These are phyloP conservation scores for Malacoctenus gilli DNA, from an alignment of 2,797 vertebrate genomes.

Conservation along the genomic window DNA sequence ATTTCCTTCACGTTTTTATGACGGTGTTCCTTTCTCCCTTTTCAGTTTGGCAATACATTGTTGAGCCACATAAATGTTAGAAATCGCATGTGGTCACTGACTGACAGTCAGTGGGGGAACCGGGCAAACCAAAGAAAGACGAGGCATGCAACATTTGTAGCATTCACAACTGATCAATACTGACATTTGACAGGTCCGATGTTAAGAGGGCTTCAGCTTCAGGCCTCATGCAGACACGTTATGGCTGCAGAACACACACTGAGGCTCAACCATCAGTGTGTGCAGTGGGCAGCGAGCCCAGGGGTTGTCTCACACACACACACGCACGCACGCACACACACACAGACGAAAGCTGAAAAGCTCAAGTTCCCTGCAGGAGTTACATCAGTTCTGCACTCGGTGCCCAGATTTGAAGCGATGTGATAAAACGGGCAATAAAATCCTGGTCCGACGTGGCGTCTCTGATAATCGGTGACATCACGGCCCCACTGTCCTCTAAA, in stretches of 20 bases:
- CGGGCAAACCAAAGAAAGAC: conserved; percentile 17
- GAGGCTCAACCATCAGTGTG: conserved; percentile 11
- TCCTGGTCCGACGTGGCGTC: conserved; percentile 44
- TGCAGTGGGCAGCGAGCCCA: conserved; percentile 28
- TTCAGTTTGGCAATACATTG: conserved; percentile 38
- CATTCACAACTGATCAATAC: conserved; percentile 19
- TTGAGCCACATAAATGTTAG: conserved; percentile 43
- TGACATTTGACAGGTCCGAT: conserved; percentile 26
- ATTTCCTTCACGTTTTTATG: conserved; percentile 44
- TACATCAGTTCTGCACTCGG: conserved; percentile 38
- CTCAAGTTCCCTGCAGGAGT: conserved; percentile 28
- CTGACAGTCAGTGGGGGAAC: conserved; percentile 4
- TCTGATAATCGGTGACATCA: conserved; percentile 41
- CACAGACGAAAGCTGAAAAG: conserved; percentile 37
- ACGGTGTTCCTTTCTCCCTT: conserved; percentile 36
- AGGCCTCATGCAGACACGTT: conserved; percentile 25
- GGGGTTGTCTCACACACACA: conserved; percentile 17
- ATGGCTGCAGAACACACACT: conserved; percentile 14
- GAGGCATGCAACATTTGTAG: conserved; percentile 6
- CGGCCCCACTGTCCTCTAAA: conserved; percentile 5
- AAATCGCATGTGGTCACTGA: conserved; percentile 27
- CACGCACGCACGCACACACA: too few relatives aligned
- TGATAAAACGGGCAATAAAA: too few relatives aligned
- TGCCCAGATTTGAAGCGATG: conserved; percentile 34
- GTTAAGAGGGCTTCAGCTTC: conserved; percentile 21